Conservation (phyloP, 2,888 invertebrate genomes). For the Drosophila sordidapex region DNA sequence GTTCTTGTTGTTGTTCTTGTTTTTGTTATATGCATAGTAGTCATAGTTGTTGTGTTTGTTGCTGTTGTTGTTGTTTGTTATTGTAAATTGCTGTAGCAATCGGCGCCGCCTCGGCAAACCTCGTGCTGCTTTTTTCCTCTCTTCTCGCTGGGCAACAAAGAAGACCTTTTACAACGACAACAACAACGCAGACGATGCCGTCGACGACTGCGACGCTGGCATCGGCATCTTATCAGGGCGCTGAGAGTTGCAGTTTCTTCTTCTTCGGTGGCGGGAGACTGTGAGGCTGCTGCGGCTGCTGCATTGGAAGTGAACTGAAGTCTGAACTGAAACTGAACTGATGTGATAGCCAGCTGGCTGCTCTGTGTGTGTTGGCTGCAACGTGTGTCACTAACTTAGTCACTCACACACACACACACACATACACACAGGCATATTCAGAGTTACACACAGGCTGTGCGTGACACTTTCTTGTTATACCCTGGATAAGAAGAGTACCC, state of each 20-base stretch:
- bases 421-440: conserved; percentile 12
- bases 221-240: conserved; percentile 68
- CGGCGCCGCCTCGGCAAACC: conserved; percentile 75
- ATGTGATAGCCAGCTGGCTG: conserved; percentile 60
- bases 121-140: conserved; percentile 69
- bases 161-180: conserved; percentile 70
- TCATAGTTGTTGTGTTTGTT: conserved; percentile 44
- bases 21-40: conserved; percentile 63
- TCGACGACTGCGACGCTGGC: conserved; percentile 14
- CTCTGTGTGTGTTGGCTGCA: conserved; percentile 38
- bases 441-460: conserved; percentile 28
- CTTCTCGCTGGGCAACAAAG: conserved; percentile 69
- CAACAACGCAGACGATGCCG: conserved; percentile 10
- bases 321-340: conserved; percentile 48
- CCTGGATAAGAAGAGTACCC: neutral
- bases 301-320: conserved; percentile 52
- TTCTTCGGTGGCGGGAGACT: conserved; percentile 50
- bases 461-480: conserved; percentile 48
- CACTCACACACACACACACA: conserved; percentile 40
- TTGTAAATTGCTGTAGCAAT: conserved; percentile 74
- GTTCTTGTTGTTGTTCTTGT: conserved; percentile 32
- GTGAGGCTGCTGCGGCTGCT: conserved; percentile 51
- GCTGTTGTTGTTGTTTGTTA: conserved; percentile 54
- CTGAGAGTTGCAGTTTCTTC: conserved; percentile 55
- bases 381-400: conserved; percentile 63